Evolutionary conservation across 2,888 invertebrate genomes (phyloP), one percentile per base, ranked within the genome.

Genomic region (Cerastoderma edule): DNA sequence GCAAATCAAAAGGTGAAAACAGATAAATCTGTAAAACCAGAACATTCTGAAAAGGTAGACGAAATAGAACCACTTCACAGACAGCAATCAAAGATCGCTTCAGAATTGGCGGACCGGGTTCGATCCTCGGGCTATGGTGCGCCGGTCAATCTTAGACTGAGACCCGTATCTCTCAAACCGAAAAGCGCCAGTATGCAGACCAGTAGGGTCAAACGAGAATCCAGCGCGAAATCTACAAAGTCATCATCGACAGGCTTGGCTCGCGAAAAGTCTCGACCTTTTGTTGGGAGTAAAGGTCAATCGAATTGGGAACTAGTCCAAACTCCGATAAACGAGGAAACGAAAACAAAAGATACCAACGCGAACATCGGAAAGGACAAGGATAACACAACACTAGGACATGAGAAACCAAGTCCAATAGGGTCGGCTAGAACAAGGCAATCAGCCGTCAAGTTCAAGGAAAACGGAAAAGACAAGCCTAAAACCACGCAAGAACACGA

Each of bases 61-160:
- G 32, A 24, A 10, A 16, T 35, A 30, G 67, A 46, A 5, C 24
- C 50, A 22, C 35, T 67, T 27, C 63, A 35, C 24, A 69, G 66
- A 27, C 68, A 68, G 30, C 67, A 72, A n/a, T 66, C 78, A 10
- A 71, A 75, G 39, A 60, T 63, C 5, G 72, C 70, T 1, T 19
- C 65, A 19, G 75, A 75, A 2, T 35, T 75, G 1, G 72, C 72
- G 28, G 68, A 75, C 30, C 70, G 65, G 22, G 65, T 78, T 24
- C 76, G 75, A n/a, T 81, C 81, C 0, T 81, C 80, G 3, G 81
- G 78, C 39, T 81, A 81, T 50, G 81, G 81, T n/a, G 67, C 72
- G 24, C 72, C 75, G 4, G 65, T 78, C 2, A 78, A 78, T 32
- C 78, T 75, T 0, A 78, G 54, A 75, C 35, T 78, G 8, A 46